phyloP scores from a whole-genome alignment of 2,113 vertebrate genomes.

The Mola mola region DNA sequence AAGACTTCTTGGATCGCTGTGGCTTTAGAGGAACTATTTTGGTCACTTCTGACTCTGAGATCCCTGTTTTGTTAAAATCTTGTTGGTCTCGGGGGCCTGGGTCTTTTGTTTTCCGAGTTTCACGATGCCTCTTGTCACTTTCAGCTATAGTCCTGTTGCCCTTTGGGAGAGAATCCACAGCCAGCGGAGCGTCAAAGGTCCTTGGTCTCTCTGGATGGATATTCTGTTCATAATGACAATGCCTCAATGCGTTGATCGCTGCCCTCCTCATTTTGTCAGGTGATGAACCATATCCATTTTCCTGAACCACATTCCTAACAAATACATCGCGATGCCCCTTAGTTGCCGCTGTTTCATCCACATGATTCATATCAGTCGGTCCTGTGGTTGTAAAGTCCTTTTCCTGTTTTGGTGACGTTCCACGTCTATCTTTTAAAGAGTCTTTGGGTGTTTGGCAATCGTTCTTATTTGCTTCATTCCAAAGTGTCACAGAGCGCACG shows the following conservation, averaged over 20 bases:
- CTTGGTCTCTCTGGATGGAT: conserved; percentile 30
- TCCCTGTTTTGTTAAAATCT: conserved; percentile 54
- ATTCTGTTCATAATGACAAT: conserved; percentile 23
- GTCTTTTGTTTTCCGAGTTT: conserved; percentile 48
- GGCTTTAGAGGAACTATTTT: conserved; percentile 82
- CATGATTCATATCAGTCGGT: background rate
- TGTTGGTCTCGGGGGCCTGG: conserved; percentile 35
- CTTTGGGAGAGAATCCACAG: conserved; percentile 36
- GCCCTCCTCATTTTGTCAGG: conserved; percentile 45
- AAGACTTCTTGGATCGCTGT: conserved; percentile 82
- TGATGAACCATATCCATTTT: conserved; percentile 73
- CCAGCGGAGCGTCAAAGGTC: conserved; percentile 21
- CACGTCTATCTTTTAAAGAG: conserved; percentile 44
- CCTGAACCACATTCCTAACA: conserved; percentile 47
- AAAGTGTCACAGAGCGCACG: conserved; percentile 23
- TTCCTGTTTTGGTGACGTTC: conserved; percentile 31
- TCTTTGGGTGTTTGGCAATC: conserved; percentile 57
- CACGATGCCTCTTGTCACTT: conserved; percentile 17
- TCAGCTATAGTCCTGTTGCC: conserved; percentile 4
- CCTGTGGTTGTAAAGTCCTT: conserved; percentile 10
- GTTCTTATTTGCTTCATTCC: conserved; percentile 51
- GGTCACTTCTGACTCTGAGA: conserved; percentile 63
- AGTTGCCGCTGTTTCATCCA: conserved; percentile 22
- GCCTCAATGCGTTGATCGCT: conserved; percentile 29
- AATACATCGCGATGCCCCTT: conserved; percentile 48